phyloP scores from a whole-genome alignment of 2,888 invertebrate genomes.

The Biston betularia region DNA sequence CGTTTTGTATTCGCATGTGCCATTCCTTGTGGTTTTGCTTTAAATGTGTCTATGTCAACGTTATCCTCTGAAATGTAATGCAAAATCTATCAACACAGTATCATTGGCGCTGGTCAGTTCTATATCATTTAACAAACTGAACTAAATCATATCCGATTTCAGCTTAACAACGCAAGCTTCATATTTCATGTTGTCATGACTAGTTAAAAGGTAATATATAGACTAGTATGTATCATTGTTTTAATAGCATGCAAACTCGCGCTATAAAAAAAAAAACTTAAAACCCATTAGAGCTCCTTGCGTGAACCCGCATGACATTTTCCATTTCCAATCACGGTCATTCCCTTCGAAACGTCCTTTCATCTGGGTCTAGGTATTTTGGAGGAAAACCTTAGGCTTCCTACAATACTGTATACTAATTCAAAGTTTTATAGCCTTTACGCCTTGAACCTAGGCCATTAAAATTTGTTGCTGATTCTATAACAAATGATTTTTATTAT shows the following conservation, averaged over 20 bases:
- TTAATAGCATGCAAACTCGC: not conserved
- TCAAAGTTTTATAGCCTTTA: slow-evolving; percentile 27
- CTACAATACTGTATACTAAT: slow-evolving; percentile 18
- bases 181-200: not conserved
- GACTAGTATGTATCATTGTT: not conserved
- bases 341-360: slow-evolving; percentile 48
- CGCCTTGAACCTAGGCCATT: slow-evolving; percentile 28
- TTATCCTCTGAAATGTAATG: not conserved
- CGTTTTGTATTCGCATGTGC: slow-evolving; percentile 3
- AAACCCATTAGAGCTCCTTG: slow-evolving; percentile 5
- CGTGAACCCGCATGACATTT: slow-evolving; percentile 8
- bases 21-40: slow-evolving; percentile 10
- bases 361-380: slow-evolving; percentile 73
- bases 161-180: not conserved
- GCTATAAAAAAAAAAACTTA: not conserved
- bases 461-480: slow-evolving; percentile 13
- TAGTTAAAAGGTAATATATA: not conserved
- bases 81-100: not conserved
- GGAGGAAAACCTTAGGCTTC: slow-evolving; percentile 62
- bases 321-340: slow-evolving; percentile 28
- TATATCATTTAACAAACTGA: not conserved
- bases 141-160: not conserved
- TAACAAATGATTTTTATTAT: not conserved
- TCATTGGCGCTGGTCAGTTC: not conserved
- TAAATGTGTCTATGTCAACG: slow-evolving; percentile 3